Evolutionary conservation across 2,113 vertebrate genomes (phyloP).

Genomic region (Entelurus aequoreus): DNA sequence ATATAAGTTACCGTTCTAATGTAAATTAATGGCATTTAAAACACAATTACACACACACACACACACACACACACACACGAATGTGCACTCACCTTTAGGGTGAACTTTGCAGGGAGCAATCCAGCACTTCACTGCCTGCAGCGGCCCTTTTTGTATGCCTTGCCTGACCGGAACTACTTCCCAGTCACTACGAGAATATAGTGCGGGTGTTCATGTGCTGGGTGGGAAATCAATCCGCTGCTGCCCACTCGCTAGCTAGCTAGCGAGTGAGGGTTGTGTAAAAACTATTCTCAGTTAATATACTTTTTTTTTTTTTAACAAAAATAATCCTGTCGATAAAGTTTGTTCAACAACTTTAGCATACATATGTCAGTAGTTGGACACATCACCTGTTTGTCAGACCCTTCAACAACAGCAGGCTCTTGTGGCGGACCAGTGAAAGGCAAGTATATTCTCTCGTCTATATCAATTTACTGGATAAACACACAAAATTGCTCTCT

Average conservation of each 20-base stretch:
- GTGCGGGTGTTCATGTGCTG: conserved; percentile 1
- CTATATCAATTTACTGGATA: no score
- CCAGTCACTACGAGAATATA: conserved; percentile 17
- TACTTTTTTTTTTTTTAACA: no score
- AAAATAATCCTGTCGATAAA: no score
- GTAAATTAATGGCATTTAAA: no score
- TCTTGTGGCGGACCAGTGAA: conserved; percentile 33
- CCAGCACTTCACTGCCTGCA: conserved; percentile 3
- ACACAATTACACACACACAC: background rate
- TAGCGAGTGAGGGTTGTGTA: background rate
- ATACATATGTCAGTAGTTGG: background rate
- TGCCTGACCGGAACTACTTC: conserved; percentile 68
- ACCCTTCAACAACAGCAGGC: conserved; percentile 29
- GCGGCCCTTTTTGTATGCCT: conserved; percentile 41
- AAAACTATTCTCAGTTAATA: no score
- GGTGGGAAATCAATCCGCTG: background rate
- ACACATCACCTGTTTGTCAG: background rate
- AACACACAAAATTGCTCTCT: no score
- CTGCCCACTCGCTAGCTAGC: no score
- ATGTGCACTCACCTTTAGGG: conserved; percentile 58
- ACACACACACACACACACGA: background rate
- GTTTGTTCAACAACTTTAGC: no score
- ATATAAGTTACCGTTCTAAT: no score
- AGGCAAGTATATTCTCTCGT: background rate
- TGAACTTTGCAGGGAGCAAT: conserved; percentile 53